phyloP scores from a whole-genome alignment of 2,797 vertebrate genomes.

The Heteromormyrus szaboi region DNA sequence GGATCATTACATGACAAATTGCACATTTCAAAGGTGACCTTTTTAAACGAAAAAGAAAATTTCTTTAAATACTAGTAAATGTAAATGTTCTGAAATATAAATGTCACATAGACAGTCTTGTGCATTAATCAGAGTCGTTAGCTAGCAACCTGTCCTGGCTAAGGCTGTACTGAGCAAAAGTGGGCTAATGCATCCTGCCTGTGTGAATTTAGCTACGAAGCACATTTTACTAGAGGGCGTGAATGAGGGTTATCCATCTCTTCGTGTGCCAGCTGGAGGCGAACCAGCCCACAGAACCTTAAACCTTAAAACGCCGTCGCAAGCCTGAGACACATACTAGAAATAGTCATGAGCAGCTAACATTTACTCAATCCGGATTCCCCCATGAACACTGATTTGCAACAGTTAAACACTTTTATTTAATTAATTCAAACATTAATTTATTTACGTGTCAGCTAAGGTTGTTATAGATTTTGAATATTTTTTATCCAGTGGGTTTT shows the following conservation, averaged over 20 bases:
- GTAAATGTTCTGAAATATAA: slow-evolving; percentile 9
- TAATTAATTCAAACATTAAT: neutral
- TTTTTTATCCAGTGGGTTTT: neutral
- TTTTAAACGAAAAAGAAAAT: slow-evolving; percentile 3
- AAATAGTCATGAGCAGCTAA: neutral
- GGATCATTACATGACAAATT: slow-evolving; percentile 7
- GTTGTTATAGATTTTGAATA: neutral
- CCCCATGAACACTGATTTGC: neutral
- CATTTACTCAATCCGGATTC: neutral
- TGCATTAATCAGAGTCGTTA: slow-evolving; percentile 8
- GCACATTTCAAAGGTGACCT: neutral
- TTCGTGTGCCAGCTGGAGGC: neutral
- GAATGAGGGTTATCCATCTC: neutral
- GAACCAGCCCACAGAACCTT: neutral
- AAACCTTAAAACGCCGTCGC: neutral
- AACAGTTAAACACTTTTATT: neutral
- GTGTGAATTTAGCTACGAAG: neutral
- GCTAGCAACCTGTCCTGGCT: neutral
- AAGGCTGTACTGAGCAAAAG: neutral
- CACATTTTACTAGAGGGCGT: neutral
- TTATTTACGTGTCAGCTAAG: neutral
- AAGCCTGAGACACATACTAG: neutral
- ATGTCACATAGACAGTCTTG: neutral
- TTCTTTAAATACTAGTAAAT: slow-evolving; percentile 6
- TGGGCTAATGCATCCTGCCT: neutral